Percentiles rank a stretch among this genome's conserved stretches.
These are phyloP conservation scores for Calliopum simillimum DNA, from an alignment of 2,888 invertebrate genomes.

Conservation along the genomic window DNA sequence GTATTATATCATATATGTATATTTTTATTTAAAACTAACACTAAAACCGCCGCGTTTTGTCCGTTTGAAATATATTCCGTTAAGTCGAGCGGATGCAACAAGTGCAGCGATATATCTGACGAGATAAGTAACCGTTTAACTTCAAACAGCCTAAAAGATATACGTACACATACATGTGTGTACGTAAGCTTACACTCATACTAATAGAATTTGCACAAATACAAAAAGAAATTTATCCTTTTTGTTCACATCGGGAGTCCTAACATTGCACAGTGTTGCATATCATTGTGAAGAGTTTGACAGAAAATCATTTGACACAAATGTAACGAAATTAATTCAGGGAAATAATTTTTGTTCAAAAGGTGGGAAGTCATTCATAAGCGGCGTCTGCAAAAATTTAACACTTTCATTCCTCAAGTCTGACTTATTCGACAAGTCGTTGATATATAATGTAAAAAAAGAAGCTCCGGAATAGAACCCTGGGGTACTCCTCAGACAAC, in stretches of 20 bases:
- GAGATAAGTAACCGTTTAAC: slow-evolving; percentile 25
- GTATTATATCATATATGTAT: too few species aligned
- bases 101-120: slow-evolving; percentile 58
- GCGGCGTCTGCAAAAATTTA: too few species aligned
- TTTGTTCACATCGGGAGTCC: neutral
- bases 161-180: slow-evolving; percentile 12
- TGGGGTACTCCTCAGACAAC: too few species aligned
- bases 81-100: slow-evolving; percentile 58
- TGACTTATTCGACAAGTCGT: too few species aligned
- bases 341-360: too few species aligned
- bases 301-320: too few species aligned
- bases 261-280: neutral
- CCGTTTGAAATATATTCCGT: neutral
- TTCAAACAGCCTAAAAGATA: neutral
- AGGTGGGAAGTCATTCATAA: too few species aligned
- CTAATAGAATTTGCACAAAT: neutral
- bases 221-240: neutral
- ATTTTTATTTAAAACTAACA: neutral
- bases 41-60: neutral
- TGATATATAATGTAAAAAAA: too few species aligned
- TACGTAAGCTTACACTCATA: neutral
- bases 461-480: too few species aligned
- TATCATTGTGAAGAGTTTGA: neutral
- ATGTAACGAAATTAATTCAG: too few species aligned
- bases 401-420: too few species aligned